Evolutionary conservation across 2,888 invertebrate species (phyloP).

Genomic region (Gymnocheta viridis): DNA sequence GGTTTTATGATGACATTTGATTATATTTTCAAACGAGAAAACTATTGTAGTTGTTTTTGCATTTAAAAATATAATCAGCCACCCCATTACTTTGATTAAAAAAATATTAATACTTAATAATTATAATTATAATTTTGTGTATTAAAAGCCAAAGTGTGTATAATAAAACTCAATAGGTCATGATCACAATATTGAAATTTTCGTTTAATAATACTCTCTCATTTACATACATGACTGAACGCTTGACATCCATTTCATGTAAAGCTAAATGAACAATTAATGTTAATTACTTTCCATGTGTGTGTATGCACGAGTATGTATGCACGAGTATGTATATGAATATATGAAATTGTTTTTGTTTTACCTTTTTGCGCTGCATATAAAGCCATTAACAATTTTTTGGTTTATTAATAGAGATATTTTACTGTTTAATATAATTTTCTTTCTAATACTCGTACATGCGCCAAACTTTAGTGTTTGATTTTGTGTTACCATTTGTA

Average conservation of each 20-base stretch:
- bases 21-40: conserved; percentile 3
- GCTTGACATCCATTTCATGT: background rate
- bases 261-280: background rate
- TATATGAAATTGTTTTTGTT: no score
- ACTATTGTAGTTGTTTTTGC: background rate
- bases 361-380: no score
- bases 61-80: background rate
- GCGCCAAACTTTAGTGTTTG: no score
- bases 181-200: background rate
- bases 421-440: no score
- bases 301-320: no score
- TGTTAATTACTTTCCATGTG: background rate
- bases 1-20: conserved; percentile 2
- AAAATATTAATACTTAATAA: background rate
- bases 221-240: conserved; percentile 5
- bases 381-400: no score
- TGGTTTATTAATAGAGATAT: no score
- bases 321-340: no score
- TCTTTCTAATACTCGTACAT: no score
- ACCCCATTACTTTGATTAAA: background rate
- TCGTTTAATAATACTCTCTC: background rate
- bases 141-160: no score
- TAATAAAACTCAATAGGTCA: background rate
- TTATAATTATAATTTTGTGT: background rate
- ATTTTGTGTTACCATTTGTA: no score